A percentile compares a stretch with the other conserved stretches of the same genome.
These are phyloP conservation scores for Scomberomorus guttatus DNA, from an alignment of 2,797 vertebrate species.

Conservation along the genomic window DNA sequence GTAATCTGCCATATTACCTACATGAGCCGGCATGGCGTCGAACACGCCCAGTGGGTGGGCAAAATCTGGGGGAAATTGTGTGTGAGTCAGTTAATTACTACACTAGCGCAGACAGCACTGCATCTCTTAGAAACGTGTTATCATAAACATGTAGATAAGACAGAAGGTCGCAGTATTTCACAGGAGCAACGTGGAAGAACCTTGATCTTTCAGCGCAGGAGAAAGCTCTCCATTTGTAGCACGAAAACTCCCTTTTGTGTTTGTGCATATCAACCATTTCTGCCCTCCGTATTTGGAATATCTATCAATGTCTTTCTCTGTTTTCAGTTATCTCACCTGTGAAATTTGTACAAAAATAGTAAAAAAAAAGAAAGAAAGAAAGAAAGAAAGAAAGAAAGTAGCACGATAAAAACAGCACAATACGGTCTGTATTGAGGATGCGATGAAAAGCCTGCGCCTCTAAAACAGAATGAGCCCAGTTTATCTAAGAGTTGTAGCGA, in stretches of 20 bases:
- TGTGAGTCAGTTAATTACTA: slow-evolving; percentile 60
- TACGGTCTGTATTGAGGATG: slow-evolving; percentile 12
- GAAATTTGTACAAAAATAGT: slow-evolving; percentile 32
- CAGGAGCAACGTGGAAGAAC: slow-evolving; percentile 24
- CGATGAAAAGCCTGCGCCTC: slow-evolving; percentile 10
- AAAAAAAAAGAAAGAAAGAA: neutral
- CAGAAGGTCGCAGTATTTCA: slow-evolving; percentile 30
- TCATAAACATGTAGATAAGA: slow-evolving; percentile 47
- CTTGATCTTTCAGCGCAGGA: slow-evolving; percentile 44
- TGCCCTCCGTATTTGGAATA: slow-evolving; percentile 29
- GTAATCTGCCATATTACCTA: slow-evolving; percentile 78
- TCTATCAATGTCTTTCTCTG: slow-evolving; percentile 23
- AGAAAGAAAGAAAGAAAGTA: neutral
- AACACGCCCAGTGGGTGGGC: slow-evolving; percentile 49
- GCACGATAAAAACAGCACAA: too few species aligned
- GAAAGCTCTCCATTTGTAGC: slow-evolving; percentile 42
- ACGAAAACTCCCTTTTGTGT: slow-evolving; percentile 25
- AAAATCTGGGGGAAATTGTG: slow-evolving; percentile 33
- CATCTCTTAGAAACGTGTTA: slow-evolving; percentile 40
- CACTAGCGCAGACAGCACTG: slow-evolving; percentile 29
- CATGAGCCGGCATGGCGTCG: slow-evolving; percentile 61
- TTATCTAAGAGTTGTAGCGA: slow-evolving; percentile 29
- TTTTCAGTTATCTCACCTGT: slow-evolving; percentile 41
- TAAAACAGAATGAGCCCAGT: slow-evolving; percentile 50
- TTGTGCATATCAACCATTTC: slow-evolving; percentile 13